Percentiles rank a stretch among this genome's conserved stretches.
Evolutionary conservation across 2,113 vertebrate genomes (phyloP).

Genomic region (Glaucomys volans): DNA sequence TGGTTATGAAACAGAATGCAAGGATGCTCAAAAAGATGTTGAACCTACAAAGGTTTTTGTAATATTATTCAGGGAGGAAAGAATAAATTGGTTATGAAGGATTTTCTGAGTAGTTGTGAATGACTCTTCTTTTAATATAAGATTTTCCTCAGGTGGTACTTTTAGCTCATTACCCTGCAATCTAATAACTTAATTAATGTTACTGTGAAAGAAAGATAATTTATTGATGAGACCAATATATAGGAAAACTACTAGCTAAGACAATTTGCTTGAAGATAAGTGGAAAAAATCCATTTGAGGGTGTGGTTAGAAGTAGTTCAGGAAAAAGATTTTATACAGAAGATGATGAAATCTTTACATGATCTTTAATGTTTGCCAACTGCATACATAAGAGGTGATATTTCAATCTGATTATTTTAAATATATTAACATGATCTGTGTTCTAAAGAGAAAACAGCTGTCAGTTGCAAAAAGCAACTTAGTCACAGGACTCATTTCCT

Average conservation of each 20-base stretch:
- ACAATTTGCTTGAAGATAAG: conserved; percentile 35
- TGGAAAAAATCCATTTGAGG: conserved; percentile 11
- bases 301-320: background rate
- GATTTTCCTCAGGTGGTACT: conserved; percentile 8
- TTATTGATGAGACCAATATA: too few relatives aligned
- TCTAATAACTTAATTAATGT: too few relatives aligned
- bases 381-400: background rate
- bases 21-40: background rate
- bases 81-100: background rate
- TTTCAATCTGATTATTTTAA: background rate
- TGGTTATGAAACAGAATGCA: background rate
- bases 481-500: too few relatives aligned
- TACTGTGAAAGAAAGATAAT: too few relatives aligned
- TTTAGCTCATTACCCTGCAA: too few relatives aligned
- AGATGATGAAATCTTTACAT: background rate
- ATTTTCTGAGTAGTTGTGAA: background rate
- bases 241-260: too few relatives aligned
- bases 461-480: too few relatives aligned
- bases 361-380: background rate
- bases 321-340: conserved; percentile 2
- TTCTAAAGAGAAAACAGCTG: too few relatives aligned
- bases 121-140: background rate
- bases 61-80: background rate
- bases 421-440: too few relatives aligned
- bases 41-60: background rate